phyloP scores from a whole-genome alignment of 2,797 vertebrate genomes.

The Halcyon smyrnensis region DNA sequence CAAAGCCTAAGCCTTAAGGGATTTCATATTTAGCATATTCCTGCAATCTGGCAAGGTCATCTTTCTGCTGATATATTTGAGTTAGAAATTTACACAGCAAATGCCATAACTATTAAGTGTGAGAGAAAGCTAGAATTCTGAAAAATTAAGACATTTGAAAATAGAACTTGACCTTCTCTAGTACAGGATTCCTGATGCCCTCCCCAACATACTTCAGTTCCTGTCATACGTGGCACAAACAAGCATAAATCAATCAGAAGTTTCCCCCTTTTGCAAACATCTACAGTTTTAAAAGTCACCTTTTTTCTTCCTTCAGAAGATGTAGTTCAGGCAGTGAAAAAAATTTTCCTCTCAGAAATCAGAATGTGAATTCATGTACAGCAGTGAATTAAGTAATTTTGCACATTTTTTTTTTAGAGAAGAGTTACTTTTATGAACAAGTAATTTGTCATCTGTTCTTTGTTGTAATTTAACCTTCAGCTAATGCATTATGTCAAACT shows the following conservation, averaged over 20 bases:
- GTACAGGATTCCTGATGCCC: background rate
- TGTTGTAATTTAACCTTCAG: constrained; percentile 23
- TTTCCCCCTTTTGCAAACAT: background rate
- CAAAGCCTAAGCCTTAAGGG: constrained; percentile 31
- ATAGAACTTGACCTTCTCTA: constrained; percentile 39
- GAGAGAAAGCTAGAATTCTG: constrained; percentile 22
- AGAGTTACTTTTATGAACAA: background rate
- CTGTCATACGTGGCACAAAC: background rate
- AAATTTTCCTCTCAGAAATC: background rate
- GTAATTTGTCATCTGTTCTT: background rate
- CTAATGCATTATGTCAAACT: background rate
- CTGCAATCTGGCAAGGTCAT: constrained; percentile 66
- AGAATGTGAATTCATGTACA: background rate
- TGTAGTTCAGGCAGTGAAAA: background rate
- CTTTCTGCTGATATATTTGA: constrained; percentile 55
- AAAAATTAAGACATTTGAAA: constrained; percentile 35
- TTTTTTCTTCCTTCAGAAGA: background rate
- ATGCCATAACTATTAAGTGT: constrained; percentile 41
- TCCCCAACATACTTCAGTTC: background rate
- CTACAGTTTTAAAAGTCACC: constrained; percentile 21
- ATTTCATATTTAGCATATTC: constrained; percentile 62
- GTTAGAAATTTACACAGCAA: constrained; percentile 56
- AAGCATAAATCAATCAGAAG: constrained; percentile 17
- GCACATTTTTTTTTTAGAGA: background rate
- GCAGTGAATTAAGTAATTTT: background rate